A percentile compares a stretch with the other conserved stretches of the same genome.
These are phyloP conservation scores for Chloroceryle inda DNA, from an alignment of 2,797 vertebrate genomes.

Conservation along the genomic window DNA sequence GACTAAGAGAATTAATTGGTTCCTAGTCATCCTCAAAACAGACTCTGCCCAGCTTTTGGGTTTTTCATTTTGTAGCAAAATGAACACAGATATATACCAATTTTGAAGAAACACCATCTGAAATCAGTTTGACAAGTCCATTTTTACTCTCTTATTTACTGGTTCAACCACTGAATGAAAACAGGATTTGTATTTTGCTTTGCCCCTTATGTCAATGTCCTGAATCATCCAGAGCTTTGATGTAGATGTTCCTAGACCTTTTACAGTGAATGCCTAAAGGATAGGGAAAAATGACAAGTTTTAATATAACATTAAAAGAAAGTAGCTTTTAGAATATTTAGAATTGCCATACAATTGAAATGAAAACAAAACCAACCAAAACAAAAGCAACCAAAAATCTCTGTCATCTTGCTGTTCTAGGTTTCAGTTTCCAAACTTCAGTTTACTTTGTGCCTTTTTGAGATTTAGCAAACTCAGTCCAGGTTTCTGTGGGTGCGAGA, in stretches of 20 bases:
- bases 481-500: not conserved
- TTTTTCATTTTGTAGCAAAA: not conserved
- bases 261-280: not conserved
- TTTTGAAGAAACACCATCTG: not conserved
- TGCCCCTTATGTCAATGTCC: not conserved
- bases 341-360: not conserved
- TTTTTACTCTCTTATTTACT: not conserved
- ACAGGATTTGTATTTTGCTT: not conserved
- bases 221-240: not conserved
- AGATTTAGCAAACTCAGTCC: not conserved
- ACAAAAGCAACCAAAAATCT: not conserved
- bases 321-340: not conserved
- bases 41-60: rapidly evolving
- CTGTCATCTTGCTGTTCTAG: not conserved
- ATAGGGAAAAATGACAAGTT: not conserved
- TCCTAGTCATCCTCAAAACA: not conserved
- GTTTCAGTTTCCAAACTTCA: not conserved
- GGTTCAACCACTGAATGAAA: not conserved
- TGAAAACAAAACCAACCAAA: not conserved
- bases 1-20: not conserved
- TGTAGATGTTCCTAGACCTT: not conserved
- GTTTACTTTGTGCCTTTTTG: not conserved
- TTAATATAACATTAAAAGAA: not conserved
- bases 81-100: not conserved
- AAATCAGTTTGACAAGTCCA: not conserved